Evolutionary conservation across 2,113 vertebrate species (phyloP).

Genomic region (Oryzias javanicus): DNA sequence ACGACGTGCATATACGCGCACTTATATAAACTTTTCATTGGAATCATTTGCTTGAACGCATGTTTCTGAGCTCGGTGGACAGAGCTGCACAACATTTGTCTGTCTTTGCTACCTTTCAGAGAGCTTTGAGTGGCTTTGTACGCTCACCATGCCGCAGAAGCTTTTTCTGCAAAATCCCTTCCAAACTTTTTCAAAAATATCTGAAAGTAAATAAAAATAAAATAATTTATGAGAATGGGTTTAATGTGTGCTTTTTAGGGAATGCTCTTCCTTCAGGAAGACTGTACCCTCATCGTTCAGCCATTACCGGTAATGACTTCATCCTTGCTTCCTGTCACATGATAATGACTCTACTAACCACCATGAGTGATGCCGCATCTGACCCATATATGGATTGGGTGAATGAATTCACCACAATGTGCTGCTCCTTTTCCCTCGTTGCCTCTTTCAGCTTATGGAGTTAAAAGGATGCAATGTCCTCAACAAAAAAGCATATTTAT

Average conservation of each 20-base stretch:
- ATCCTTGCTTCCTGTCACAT: constrained; percentile 61
- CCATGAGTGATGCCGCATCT: constrained; percentile 44
- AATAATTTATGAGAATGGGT: constrained; percentile 9
- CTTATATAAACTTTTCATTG: no score
- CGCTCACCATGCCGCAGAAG: not conserved
- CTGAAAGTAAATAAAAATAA: not conserved
- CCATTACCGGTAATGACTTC: constrained; percentile 60
- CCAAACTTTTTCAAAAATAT: no score
- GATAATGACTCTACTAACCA: constrained; percentile 27
- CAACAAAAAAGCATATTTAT: no score
- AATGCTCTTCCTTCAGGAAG: constrained; percentile 24
- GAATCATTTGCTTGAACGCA: no score
- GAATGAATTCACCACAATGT: not conserved
- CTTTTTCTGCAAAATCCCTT: no score
- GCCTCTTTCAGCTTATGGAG: no score
- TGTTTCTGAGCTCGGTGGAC: no score
- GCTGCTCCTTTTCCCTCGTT: not conserved
- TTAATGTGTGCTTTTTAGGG: constrained; percentile 67
- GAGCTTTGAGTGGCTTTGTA: not conserved
- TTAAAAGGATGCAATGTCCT: no score
- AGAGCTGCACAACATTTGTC: no score
- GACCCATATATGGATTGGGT: constrained; percentile 10
- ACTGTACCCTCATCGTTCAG: constrained; percentile 70
- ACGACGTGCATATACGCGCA: no score
- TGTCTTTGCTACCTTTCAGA: no score